These are phyloP conservation scores for Cyprinodon diabolis DNA, from an alignment of 2,797 vertebrate species.

Conservation along the genomic window DNA sequence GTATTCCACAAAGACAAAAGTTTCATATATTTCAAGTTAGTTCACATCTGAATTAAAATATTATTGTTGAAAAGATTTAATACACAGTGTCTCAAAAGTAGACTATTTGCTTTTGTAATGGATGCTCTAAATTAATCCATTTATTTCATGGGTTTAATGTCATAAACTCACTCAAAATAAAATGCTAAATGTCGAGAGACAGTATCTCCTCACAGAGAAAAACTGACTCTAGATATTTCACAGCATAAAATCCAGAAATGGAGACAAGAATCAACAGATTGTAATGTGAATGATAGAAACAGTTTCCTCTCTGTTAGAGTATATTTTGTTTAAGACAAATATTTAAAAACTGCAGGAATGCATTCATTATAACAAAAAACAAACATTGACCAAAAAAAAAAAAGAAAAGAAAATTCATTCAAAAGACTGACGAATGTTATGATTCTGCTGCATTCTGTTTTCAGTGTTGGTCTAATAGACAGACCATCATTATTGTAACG, in stretches of 20 bases:
- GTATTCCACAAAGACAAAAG: not conserved
- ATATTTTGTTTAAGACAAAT: not conserved
- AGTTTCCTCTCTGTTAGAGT: not conserved
- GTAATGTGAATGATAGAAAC: not conserved
- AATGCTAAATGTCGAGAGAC: not conserved
- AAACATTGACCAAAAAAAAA: not conserved
- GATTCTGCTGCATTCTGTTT: not conserved
- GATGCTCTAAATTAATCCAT: not conserved
- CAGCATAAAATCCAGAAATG: not conserved
- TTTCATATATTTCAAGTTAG: not conserved
- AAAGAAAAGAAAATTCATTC: not conserved
- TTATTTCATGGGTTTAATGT: not conserved
- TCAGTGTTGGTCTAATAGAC: not conserved
- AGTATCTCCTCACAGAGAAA: not conserved
- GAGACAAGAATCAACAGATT: not conserved
- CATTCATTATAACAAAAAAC: not conserved
- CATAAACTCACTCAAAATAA: not conserved
- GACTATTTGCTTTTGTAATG: not conserved
- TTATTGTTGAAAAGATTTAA: not conserved
- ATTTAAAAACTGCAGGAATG: not conserved
- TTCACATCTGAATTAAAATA: not conserved
- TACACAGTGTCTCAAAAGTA: not conserved
- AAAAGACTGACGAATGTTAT: not conserved
- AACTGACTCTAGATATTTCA: not conserved
- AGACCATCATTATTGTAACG: not conserved